Conservation (phyloP, 2,797 vertebrate genomes). For the Xerus rutilus region DNA sequence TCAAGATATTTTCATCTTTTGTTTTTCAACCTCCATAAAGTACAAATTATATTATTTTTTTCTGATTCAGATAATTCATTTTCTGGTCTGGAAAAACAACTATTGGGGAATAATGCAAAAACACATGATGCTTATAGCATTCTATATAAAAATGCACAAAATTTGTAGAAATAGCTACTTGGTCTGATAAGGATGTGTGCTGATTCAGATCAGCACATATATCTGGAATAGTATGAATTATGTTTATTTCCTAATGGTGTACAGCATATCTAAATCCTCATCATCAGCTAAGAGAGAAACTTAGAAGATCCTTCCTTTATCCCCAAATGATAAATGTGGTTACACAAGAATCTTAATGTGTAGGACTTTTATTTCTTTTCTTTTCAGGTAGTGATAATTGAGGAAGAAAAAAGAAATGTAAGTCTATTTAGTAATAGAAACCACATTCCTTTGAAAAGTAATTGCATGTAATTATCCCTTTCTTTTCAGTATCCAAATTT, state of each 20-base stretch:
- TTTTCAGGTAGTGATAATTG: constrained; percentile 59
- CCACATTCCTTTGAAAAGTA: constrained; percentile 65
- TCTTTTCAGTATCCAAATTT: constrained; percentile 76
- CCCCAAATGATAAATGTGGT: constrained; percentile 28
- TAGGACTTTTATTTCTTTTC: constrained; percentile 19
- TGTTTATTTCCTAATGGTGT: constrained; percentile 30
- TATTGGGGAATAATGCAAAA: neutral
- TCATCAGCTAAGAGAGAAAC: neutral
- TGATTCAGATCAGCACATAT: neutral
- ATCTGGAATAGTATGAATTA: neutral
- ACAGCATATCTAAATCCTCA: neutral
- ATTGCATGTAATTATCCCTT: constrained; percentile 70
- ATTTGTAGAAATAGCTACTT: neutral
- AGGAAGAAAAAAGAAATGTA: constrained; percentile 58
- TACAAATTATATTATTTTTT: constrained; percentile 22
- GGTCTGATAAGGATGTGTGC: neutral
- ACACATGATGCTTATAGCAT: neutral
- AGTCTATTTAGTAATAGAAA: constrained; percentile 68
- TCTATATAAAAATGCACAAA: neutral
- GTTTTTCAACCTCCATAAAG: constrained; percentile 60
- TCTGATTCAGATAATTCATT: neutral
- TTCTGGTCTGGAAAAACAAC: neutral
- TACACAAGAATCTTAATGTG: constrained; percentile 60
- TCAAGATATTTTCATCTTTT: constrained; percentile 64
- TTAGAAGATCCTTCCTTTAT: constrained; percentile 50